Base-by-base conservation (phyloP, 92 coral and sea anemone genomes). In the Porites rus region DNA sequence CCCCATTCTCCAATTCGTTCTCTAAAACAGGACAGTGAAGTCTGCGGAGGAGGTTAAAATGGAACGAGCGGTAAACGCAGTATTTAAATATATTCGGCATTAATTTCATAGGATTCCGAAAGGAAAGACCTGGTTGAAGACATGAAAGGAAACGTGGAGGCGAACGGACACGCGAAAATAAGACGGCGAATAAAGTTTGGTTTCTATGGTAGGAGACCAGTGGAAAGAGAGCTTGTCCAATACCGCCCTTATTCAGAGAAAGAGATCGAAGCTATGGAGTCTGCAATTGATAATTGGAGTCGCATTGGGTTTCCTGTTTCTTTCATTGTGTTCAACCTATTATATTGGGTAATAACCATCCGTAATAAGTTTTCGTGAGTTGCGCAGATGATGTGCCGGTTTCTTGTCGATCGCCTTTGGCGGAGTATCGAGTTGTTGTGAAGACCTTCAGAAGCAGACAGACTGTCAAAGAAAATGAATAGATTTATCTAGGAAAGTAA, bases 271-370 rank as follows among this genome's bases (percentile, higher is more conserved):
- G 90, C 89, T 1, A 66, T 94, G 89, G 95, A 92, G 67, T 89
- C 98, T 5, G 67, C 65, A 53, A 92, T 92, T 13, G 98, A 94
- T 69, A 84, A 81, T 6, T 91, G 91, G 77, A 88, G 92, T 22
- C 95, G 98, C 25, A 72, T 94, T 58, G 77, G 93, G 60, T 94
- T 94, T 24, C 98, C 98, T 28, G 79, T 88, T 50, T 94, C 98
- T 1, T 94, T 94, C 69, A 73, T 92, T 68, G 22, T 93, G 54
- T 87, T 94, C 25, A 94, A 94, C 71, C 85, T 85, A 86, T 80
- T 91, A 0, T 94, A 94, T 74, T 94, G 98, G 98, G 86, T 73
- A 7, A 60, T 93, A 38, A 91, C 95, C 8, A 17, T 73, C n/a
- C 72, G 61, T 56, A 56, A 56, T 56, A 56, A 74, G 52, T 83